Base-by-base conservation (phyloP, 2,113 vertebrate species). In the Limanda limanda region DNA sequence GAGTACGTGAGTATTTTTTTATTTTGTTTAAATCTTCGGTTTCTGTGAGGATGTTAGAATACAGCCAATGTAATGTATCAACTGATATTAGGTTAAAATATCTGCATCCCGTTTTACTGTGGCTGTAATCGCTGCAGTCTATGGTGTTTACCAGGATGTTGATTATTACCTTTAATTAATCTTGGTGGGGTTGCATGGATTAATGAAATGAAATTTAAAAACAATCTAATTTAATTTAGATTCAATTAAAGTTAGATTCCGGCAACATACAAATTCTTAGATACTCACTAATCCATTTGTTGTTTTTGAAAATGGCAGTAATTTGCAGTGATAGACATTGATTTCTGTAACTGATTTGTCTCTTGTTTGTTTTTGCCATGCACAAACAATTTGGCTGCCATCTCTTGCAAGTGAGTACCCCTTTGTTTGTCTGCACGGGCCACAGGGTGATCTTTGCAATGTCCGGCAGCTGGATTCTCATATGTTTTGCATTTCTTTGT, bases 291-390 rank as follows among this genome's bases (percentile, higher is more conserved):
- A 72, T 63, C 23, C 47, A 6, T 23, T n/a, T n/a, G 14, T 5
- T 18, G 13, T 7, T 56, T 71, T 35, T 15, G 2, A 10, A 77
- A 55, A 15, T 59, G 58, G 1, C 31, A 54, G 21, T 23, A 13
- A 47, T 84, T 66, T 81, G 31, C 56, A 59, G n/a, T 74, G 2
- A 48, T 17, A 66, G 57, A 94, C 93, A 94, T 81, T 94, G 70
- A 96, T 91, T 95, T 93, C 94, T 96, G 89, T 97, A 96, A 98
- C 96, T 98, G 94, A 95, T 97, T 95, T 98, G 92, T 97, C 84
- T 95, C 95, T 83, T 96, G 67, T 97, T 95, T 96, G 92, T 93
- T 94, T 95, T 94, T 93, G 94, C 94, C 96, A 95, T 95, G 94
- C 94, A 92, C 93, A 92, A 88, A 86, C 92, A 94, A 94, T 92